These are phyloP conservation scores for Drosophila asahinai DNA, from an alignment of 1,140 invertebrate species.

Conservation along the genomic window DNA sequence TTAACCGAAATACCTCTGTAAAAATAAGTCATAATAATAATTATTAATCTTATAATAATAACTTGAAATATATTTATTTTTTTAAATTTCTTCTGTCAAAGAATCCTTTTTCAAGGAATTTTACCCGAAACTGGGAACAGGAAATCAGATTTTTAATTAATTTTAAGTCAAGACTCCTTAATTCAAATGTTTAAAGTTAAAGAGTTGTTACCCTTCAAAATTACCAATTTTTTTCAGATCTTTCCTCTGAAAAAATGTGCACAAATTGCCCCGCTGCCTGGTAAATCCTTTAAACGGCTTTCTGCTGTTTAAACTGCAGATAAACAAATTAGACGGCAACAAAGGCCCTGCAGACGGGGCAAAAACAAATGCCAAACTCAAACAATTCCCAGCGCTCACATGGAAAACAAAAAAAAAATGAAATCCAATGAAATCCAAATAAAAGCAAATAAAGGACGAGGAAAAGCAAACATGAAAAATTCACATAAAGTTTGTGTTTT, in stretches of 20 bases:
- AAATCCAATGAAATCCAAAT: constrained; percentile 44
- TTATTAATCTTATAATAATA: too few species aligned
- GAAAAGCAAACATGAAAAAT: constrained; percentile 16
- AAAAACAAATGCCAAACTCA: constrained; percentile 72
- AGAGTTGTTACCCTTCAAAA: too few species aligned
- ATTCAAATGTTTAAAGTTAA: too few species aligned
- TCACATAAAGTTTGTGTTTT: constrained; percentile 14
- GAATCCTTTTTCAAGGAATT: too few species aligned
- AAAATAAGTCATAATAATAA: too few species aligned
- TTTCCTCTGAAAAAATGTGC: neutral
- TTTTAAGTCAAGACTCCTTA: too few species aligned
- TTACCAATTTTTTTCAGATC: too few species aligned
- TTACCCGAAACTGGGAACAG: too few species aligned
- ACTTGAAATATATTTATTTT: too few species aligned
- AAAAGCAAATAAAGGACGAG: constrained; percentile 23
- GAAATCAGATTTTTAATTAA: too few species aligned
- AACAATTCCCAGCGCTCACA: constrained; percentile 45
- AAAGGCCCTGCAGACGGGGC: constrained; percentile 51
- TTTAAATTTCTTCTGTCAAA: too few species aligned
- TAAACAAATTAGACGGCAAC: constrained; percentile 74
- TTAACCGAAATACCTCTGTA: too few species aligned
- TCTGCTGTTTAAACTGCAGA: constrained; percentile 57
- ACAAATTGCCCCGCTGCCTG: constrained; percentile 5
- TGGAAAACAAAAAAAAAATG: constrained; percentile 3
- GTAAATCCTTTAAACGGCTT: constrained; percentile 45